Percentiles rank a stretch among this genome's conserved stretches.
Evolutionary conservation across 2,113 vertebrate genomes (phyloP).

Genomic region (Mystacornis crossleyi): DNA sequence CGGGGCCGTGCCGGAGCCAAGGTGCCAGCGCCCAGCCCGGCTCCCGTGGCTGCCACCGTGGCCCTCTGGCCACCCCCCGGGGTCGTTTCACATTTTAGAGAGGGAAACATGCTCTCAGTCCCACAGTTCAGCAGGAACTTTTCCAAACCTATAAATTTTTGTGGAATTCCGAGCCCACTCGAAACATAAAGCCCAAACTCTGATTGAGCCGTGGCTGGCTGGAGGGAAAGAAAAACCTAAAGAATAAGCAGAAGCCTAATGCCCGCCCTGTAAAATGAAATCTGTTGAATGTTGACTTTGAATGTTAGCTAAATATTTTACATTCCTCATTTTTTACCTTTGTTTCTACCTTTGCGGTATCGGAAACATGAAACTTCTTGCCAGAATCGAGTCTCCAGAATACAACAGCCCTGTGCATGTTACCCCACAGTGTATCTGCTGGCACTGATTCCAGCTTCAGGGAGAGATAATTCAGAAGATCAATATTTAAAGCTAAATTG

Average conservation of each 20-base stretch:
- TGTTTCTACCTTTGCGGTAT: neutral
- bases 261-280: neutral
- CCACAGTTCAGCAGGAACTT: neutral
- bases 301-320: constrained; percentile 21
- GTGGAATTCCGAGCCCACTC: neutral
- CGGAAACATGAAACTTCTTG: neutral
- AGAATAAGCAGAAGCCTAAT: neutral
- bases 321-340: constrained; percentile 24
- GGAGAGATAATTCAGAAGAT: neutral
- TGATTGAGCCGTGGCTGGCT: neutral
- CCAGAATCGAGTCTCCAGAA: neutral
- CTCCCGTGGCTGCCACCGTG: neutral
- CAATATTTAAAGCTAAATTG: constrained; percentile 23
- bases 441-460: neutral
- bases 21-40: neutral
- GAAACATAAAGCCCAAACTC: neutral
- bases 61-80: neutral
- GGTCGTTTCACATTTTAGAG: neutral
- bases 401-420: neutral
- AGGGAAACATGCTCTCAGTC: neutral
- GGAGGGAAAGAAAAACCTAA: neutral
- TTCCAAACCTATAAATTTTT: neutral
- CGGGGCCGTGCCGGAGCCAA: neutral
- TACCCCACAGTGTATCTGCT: neutral
- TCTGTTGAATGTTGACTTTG: neutral